Evolutionary conservation across 2,888 invertebrate species (phyloP).

Genomic region (Ichneumon xanthorius): DNA sequence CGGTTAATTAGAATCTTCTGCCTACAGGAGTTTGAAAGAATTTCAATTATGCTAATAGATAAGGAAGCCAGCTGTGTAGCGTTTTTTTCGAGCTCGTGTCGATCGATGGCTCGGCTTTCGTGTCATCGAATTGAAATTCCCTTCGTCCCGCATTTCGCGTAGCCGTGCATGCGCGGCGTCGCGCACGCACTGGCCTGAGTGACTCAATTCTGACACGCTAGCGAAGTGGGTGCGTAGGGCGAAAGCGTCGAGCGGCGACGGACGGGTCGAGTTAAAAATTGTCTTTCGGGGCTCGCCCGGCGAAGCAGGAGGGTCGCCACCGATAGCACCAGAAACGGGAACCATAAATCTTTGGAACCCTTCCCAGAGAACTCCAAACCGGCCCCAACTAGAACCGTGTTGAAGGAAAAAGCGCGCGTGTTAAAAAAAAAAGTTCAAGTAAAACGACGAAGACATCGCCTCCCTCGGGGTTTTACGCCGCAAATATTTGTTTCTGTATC

Average conservation of each 20-base stretch:
- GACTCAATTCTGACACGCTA: constrained; percentile 10
- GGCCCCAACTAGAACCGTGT: background rate
- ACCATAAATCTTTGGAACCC: constrained; percentile 45
- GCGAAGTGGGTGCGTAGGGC: background rate
- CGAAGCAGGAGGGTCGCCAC: background rate
- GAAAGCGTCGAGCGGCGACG: constrained; percentile 25
- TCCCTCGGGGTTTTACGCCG: background rate
- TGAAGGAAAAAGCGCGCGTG: background rate
- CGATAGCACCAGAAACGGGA: constrained; percentile 8
- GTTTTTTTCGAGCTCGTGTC: constrained; percentile 12
- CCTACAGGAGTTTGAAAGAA: constrained; percentile 21
- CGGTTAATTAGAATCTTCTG: constrained; percentile 49
- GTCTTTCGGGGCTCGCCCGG: constrained; percentile 6
- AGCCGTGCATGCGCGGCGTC: background rate
- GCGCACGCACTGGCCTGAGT: constrained; percentile 1
- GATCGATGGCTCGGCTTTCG: constrained; percentile 30
- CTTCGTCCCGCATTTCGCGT: constrained; percentile 6
- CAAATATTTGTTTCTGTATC: constrained; percentile 45
- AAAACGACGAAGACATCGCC: background rate
- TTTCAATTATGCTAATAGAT: constrained; percentile 60
- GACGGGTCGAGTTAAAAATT: constrained; percentile 42
- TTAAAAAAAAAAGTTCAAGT: background rate
- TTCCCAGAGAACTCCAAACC: background rate
- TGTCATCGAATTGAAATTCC: constrained; percentile 43
- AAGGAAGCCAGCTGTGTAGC: constrained; percentile 4